phyloP scores from a whole-genome alignment of 2,888 invertebrate species.

The Acronicta psi region DNA sequence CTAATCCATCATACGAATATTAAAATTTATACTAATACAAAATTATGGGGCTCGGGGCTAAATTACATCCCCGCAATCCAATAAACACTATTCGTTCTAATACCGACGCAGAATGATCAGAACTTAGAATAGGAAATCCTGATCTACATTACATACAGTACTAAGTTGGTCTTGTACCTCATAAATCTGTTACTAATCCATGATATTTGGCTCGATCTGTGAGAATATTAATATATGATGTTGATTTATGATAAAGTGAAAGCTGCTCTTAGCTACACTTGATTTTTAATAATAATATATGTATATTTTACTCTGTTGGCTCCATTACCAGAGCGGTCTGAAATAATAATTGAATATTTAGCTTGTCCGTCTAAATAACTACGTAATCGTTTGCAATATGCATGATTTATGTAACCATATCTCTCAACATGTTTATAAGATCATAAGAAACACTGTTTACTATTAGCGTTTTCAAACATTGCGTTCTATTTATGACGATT shows the following conservation, averaged over 20 bases:
- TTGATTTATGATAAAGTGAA: no score
- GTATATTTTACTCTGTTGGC: constrained; percentile 19
- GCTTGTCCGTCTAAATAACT: constrained; percentile 5
- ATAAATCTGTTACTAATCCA: no score
- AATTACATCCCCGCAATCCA: no score
- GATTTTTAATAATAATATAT: not conserved
- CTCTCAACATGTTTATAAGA: constrained; percentile 31
- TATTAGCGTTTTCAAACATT: constrained; percentile 20
- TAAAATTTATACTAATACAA: no score
- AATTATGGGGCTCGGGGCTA: no score
- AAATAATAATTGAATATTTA: constrained; percentile 25
- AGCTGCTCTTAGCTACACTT: not conserved
- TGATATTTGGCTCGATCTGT: no score
- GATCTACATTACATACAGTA: no score
- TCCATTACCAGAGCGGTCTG: constrained; percentile 12
- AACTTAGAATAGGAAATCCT: no score
- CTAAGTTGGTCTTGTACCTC: no score
- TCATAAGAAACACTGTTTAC: constrained; percentile 36
- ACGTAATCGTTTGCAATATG: constrained; percentile 25
- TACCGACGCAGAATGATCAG: no score
- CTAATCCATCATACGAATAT: no score
- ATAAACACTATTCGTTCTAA: not conserved
- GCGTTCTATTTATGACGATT: constrained; percentile 35
- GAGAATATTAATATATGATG: no score
- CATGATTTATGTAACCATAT: constrained; percentile 38